phyloP scores from a whole-genome alignment of 2,113 vertebrate genomes.

The Oplegnathus fasciatus region DNA sequence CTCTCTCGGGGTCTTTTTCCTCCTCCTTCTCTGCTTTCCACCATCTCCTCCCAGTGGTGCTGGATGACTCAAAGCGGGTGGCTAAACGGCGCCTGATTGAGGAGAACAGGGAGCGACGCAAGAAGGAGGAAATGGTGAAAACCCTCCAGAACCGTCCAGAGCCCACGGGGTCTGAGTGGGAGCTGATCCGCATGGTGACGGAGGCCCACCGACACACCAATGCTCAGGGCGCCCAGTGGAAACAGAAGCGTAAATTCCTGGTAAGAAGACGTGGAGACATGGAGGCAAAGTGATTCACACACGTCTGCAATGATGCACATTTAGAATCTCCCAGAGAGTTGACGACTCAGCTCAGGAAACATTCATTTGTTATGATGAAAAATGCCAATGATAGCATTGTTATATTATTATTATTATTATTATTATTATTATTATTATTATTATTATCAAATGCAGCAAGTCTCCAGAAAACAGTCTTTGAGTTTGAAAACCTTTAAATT shows the following conservation, averaged over 20 bases:
- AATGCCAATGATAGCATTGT: no score
- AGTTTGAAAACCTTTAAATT: no score
- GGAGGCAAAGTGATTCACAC: no score
- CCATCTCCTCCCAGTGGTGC: slow-evolving; percentile 88
- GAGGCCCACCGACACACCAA: slow-evolving; percentile 98
- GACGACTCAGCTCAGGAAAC: no score
- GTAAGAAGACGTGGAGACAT: slow-evolving; percentile 71
- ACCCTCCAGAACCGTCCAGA: slow-evolving; percentile 94
- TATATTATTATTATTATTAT: no score
- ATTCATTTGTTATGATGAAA: no score
- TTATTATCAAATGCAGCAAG: no score
- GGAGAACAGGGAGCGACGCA: slow-evolving; percentile 95
- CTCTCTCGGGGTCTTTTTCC: background rate
- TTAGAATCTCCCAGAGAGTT: no score
- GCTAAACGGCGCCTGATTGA: slow-evolving; percentile 97
- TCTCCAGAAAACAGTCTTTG: no score
- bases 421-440: no score
- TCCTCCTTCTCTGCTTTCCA: background rate
- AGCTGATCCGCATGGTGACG: slow-evolving; percentile 94
- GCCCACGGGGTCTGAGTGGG: slow-evolving; percentile 94
- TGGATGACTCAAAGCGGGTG: slow-evolving; percentile 96
- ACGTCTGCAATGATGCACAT: no score
- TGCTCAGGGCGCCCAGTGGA: slow-evolving; percentile 98
- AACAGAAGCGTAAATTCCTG: slow-evolving; percentile 99
- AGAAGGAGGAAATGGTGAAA: slow-evolving; percentile 97